These are phyloP conservation scores for Nerophis lumbriciformis DNA, from an alignment of 2,113 vertebrate genomes.

Conservation along the genomic window DNA sequence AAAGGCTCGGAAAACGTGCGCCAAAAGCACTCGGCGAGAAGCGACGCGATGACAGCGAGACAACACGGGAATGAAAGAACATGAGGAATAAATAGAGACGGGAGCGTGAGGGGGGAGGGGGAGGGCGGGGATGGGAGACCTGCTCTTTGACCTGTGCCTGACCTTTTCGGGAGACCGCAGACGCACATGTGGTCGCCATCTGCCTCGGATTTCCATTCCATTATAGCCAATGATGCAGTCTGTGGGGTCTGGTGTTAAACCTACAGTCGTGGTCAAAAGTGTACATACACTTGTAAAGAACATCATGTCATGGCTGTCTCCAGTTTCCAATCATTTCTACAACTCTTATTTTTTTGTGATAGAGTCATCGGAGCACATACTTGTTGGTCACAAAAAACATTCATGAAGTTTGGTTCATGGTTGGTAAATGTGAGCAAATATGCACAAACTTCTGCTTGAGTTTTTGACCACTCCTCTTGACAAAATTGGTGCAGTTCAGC, in stretches of 20 bases:
- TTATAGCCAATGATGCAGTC: conserved; percentile 37
- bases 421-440: too few species aligned
- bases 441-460: too few species aligned
- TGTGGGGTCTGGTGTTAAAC: conserved; percentile 13
- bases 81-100: not conserved
- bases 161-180: conserved; percentile 33
- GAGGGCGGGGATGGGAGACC: conserved; percentile 39
- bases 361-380: too few species aligned
- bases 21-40: conserved; percentile 21
- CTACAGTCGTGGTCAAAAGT: not conserved
- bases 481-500: too few species aligned
- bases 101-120: conserved; percentile 2
- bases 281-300: too few species aligned
- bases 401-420: too few species aligned
- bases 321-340: too few species aligned
- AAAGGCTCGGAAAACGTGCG: conserved; percentile 54
- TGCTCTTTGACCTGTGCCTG: conserved; percentile 54
- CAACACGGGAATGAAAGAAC: conserved; percentile 8
- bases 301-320: too few species aligned
- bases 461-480: too few species aligned
- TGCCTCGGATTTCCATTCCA: conserved; percentile 24
- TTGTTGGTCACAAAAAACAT: too few species aligned
- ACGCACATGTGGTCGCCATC: conserved; percentile 57
- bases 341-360: too few species aligned
- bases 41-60: conserved; percentile 27